Evolutionary conservation across 1,140 invertebrate species (phyloP), one percentile per base, ranked within the genome.

Genomic region (Drosophila albomicans): DNA sequence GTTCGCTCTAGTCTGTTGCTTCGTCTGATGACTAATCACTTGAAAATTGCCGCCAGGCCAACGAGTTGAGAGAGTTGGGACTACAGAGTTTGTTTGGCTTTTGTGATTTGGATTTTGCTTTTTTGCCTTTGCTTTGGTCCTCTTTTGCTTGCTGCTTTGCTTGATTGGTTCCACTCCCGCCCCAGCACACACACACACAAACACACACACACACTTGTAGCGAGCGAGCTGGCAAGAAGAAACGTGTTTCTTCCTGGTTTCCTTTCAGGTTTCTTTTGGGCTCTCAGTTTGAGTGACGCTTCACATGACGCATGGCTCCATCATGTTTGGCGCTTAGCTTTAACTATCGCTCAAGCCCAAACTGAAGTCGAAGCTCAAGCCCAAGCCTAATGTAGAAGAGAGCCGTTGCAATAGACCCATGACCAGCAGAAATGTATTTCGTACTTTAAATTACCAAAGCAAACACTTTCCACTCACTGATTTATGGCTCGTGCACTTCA

Each of bases 21-120:
- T 41, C 38, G 61, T 56, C 48, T 41, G 85, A 88, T 89, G 85
- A 88, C 85, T 88, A 88, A 88, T 85, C 85, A 81, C 81, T 76
- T 71, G 75, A 81, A 85, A 76, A 88, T 89, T 84, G 81, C 78
- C 78, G 56, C 66, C 73, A 82, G 66, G 43, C 66, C 57, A 56
- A 59, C 67, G 43, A 64, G 41, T 54, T 45, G 63, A 64, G 63
- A 7, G 41, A 45, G 57, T 63, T 41, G 48, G 48, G 32, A 25
- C 48, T 38, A 52, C 63, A 71, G 20, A 25, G 54, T 74, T 88
- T 67, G 78, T 66, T 56, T 49, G 49, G 56, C 52, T 65, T 85
- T 79, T 79, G 20, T 62, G 56, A 67, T 76, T 77, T 78, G 65
- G 66, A 76, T 58, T 71, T 79, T 66, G 57, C 41, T 82, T 63